Conservation (phyloP, 2,113 vertebrate species). For the Leuciscus idus region DNA sequence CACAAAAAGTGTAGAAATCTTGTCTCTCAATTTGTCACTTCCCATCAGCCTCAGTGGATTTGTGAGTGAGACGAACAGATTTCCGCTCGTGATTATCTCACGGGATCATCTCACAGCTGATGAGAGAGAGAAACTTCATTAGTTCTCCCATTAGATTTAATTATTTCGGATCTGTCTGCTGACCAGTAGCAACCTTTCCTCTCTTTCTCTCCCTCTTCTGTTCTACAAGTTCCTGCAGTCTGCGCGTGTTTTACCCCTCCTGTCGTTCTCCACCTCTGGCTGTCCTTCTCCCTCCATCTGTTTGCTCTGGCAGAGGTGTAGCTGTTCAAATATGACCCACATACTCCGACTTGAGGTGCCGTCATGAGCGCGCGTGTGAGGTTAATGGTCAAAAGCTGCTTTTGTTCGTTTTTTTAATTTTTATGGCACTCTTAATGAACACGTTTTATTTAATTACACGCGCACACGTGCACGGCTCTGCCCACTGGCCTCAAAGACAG, state of each 20-base stretch:
- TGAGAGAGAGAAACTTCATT: constrained; percentile 59
- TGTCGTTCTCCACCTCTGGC: constrained; percentile 36
- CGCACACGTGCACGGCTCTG: not conserved
- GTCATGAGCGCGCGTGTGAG: constrained; percentile 11
- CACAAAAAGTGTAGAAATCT: not conserved
- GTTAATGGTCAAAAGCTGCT: constrained; percentile 45
- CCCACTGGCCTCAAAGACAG: constrained; percentile 18
- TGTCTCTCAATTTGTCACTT: not conserved
- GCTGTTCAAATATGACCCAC: constrained; percentile 39
- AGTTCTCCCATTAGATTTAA: constrained; percentile 53
- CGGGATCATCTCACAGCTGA: constrained; percentile 55
- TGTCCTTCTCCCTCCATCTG: constrained; percentile 26
- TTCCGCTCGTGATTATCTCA: constrained; percentile 41
- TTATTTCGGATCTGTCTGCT: constrained; percentile 47
- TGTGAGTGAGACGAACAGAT: constrained; percentile 52
- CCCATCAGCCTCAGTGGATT: constrained; percentile 28
- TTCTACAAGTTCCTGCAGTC: not conserved
- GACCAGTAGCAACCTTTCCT: constrained; percentile 36
- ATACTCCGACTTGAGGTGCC: constrained; percentile 6
- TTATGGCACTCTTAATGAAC: constrained; percentile 50
- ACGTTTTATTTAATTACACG: constrained; percentile 47
- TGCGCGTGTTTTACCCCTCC: not conserved
- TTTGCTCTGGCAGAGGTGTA: constrained; percentile 38
- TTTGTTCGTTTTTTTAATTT: constrained; percentile 46
- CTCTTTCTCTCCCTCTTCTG: not conserved